Base-by-base conservation (phyloP, 2,888 invertebrate genomes). In the Dysmachus trigonus region DNA sequence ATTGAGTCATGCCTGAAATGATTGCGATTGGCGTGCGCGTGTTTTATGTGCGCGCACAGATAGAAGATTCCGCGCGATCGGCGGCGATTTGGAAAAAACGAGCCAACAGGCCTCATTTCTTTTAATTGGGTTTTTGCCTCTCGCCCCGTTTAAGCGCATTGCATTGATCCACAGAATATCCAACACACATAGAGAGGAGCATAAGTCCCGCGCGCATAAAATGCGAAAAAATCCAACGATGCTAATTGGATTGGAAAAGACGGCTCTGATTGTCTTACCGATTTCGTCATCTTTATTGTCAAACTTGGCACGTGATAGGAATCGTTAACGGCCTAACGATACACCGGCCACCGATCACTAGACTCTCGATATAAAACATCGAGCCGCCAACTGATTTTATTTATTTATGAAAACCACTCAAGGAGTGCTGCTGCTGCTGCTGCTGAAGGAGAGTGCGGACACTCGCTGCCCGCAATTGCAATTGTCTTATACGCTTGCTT, bases 201-300 rank as follows among this genome's bases (percentile, higher is more conserved):
- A 27, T 22, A 15, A n/a, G 38, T 15, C 38, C 31, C 10, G n/a
- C 38, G 27, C 13, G 5, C 30, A n/a, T n/a, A n/a, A 13, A 53
- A 18, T 6, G 51, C 27, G 53, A 77, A 85, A 85, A 85, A 85
- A 79, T 71, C 79, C 62, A 85, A 85, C 53, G 86, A 86, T 88
- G 86, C 87, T 87, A 87, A 87, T 88, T 88, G 87, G 87, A 87
- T 87, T 81, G 83, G 82, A 85, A 86, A 86, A 86, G 87, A 87
- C 87, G 88, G 87, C 83, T 82, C 30, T 86, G 86, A 87, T 86
- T 88, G 87, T 88, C 83, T 85, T 88, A 85, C 88, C 88, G 79
- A 88, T 88, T 88, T 88, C 87, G 88, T 89, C 88, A 89, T 88
- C 87, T 88, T 88, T 87, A 88, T 88, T 89, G 87, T 88, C 87